Evolutionary conservation across 2,113 vertebrate genomes (phyloP).

Genomic region (Microcebus griseorufus): DNA sequence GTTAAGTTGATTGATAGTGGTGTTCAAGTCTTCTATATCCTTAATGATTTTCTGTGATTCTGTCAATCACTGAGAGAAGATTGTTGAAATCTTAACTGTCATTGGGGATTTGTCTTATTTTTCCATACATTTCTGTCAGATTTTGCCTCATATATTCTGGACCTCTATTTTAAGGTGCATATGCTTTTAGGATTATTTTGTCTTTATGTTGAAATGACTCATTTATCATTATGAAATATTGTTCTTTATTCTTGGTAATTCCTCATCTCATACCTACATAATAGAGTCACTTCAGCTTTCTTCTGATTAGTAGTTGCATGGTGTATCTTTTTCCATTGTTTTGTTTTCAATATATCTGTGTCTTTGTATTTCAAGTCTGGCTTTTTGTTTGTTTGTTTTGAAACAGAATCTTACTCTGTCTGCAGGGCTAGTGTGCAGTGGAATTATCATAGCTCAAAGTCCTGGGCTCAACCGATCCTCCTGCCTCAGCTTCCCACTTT

Average conservation of each 20-base stretch:
- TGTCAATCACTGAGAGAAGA: neutral
- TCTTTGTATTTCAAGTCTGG: slow-evolving; percentile 1
- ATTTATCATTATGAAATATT: slow-evolving; percentile 12
- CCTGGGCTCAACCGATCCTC: no score
- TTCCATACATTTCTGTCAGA: slow-evolving; percentile 7
- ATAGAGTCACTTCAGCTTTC: slow-evolving; percentile 21
- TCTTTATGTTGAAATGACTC: slow-evolving; percentile 20
- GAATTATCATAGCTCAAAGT: no score
- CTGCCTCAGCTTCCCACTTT: no score
- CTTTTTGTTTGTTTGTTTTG: no score
- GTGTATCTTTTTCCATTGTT: neutral
- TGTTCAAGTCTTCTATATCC: neutral
- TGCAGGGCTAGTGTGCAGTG: no score
- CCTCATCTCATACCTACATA: neutral
- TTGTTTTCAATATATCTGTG: slow-evolving; percentile 22
- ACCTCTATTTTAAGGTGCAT: neutral
- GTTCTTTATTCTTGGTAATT: slow-evolving; percentile 20
- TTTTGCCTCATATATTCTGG: neutral
- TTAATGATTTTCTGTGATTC: slow-evolving; percentile 40
- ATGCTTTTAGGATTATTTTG: neutral
- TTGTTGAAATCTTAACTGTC: neutral
- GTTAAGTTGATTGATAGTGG: neutral
- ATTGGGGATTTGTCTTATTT: neutral
- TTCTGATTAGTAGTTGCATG: slow-evolving; percentile 26
- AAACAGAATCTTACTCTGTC: no score